Conservation (phyloP, 2,888 invertebrate genomes). For the Trilocha varians region DNA sequence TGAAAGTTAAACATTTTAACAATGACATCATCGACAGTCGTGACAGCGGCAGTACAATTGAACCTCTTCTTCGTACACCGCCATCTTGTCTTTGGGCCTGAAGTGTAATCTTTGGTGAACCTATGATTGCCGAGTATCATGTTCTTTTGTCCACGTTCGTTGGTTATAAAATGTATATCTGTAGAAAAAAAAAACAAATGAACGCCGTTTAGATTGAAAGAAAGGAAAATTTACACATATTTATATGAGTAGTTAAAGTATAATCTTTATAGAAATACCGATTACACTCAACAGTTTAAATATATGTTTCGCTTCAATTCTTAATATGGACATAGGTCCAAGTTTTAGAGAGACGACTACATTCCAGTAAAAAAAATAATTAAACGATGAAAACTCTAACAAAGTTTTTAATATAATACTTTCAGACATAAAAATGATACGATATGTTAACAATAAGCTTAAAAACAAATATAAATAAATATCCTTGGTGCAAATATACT, state of each 20-base stretch:
- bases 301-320: no score
- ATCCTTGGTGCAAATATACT: not conserved
- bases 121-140: not conserved
- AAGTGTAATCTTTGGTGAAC: conserved; percentile 4
- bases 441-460: not conserved
- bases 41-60: conserved; percentile 31
- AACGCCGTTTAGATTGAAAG: not conserved
- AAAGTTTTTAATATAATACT: not conserved
- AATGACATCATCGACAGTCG: conserved; percentile 21
- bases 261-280: not conserved
- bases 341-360: no score
- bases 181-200: not conserved
- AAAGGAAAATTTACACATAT: not conserved
- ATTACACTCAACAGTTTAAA: no score
- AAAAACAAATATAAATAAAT: not conserved
- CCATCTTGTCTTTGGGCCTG: conserved; percentile 14
- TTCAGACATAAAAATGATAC: not conserved
- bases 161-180: not conserved
- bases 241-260: not conserved
- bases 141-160: not conserved
- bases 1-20: conserved; percentile 10
- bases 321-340: no score
- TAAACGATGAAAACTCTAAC: not conserved
- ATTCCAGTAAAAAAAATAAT: no score
- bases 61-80: conserved; percentile 16